A percentile compares a stretch with the other conserved stretches of the same genome.
These are phyloP conservation scores for Drosophila sproati DNA, from an alignment of 1,140 invertebrate species.

Conservation along the genomic window DNA sequence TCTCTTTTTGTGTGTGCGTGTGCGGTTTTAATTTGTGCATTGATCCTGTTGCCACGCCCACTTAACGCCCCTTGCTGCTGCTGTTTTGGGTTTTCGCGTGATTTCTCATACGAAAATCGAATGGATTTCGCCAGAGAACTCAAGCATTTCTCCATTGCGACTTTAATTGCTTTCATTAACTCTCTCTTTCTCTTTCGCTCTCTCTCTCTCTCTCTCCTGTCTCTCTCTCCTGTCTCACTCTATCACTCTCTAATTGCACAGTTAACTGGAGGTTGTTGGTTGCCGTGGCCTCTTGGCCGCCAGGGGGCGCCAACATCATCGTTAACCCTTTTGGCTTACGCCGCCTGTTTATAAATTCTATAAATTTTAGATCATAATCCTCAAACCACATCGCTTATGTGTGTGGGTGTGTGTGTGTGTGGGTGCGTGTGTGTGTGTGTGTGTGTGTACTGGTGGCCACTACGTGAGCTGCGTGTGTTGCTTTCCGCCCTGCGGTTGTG, in stretches of 20 bases:
- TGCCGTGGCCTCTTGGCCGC: constrained; percentile 35
- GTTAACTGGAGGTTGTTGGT: constrained; percentile 13
- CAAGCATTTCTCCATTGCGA: constrained; percentile 15
- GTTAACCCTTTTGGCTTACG: constrained; percentile 60
- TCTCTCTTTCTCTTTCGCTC: background rate
- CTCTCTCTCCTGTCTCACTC: background rate
- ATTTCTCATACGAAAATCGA: constrained; percentile 68
- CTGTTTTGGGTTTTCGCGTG: constrained; percentile 60
- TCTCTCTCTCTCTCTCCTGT: background rate
- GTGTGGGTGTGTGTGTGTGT: constrained; percentile 4
- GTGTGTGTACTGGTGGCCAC: constrained; percentile 24
- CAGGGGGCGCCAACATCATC: constrained; percentile 37
- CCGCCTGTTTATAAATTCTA: constrained; percentile 75
- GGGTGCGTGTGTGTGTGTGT: constrained; percentile 19
- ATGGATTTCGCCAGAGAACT: constrained; percentile 23
- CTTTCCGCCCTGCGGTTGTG: constrained; percentile 43
- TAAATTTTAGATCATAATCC: constrained; percentile 83
- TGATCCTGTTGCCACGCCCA: constrained; percentile 60
- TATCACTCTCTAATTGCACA: constrained; percentile 1
- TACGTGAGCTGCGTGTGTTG: constrained; percentile 47
- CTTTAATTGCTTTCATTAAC: constrained; percentile 49
- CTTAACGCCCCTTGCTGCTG: constrained; percentile 40
- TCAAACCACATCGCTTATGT: constrained; percentile 27
- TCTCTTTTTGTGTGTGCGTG: constrained; percentile 29
- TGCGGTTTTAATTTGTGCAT: constrained; percentile 74